These are phyloP conservation scores for Orthosia cruda DNA, from an alignment of 2,888 invertebrate genomes.

Conservation along the genomic window DNA sequence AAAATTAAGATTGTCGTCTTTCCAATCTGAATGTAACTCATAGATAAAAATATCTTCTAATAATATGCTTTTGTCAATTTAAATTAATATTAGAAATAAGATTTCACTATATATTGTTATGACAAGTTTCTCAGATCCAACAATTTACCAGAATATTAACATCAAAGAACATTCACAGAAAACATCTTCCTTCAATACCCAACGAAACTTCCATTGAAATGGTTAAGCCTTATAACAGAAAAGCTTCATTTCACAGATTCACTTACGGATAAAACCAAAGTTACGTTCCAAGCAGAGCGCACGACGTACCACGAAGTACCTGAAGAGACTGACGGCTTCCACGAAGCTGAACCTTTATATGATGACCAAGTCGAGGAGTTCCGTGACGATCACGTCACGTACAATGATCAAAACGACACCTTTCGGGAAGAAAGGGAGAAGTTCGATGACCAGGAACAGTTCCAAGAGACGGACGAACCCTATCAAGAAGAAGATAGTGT, in stretches of 20 bases:
- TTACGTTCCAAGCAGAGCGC: constrained; percentile 86
- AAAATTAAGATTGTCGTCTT: not conserved
- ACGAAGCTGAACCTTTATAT: constrained; percentile 79
- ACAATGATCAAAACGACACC: constrained; percentile 76
- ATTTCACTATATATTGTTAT: not conserved
- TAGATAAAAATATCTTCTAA: not conserved
- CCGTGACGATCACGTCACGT: constrained; percentile 76
- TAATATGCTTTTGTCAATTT: not conserved
- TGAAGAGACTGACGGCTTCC: constrained; percentile 80
- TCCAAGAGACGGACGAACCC: constrained; percentile 84
- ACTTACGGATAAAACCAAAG: constrained; percentile 85
- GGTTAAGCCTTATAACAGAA: constrained; percentile 20
- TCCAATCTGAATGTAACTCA: not conserved
- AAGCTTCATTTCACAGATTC: constrained; percentile 76
- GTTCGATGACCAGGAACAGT: constrained; percentile 84
- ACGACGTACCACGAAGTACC: constrained; percentile 88
- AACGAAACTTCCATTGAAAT: not conserved
- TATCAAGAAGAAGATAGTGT: constrained; percentile 86
- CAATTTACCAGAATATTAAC: not conserved
- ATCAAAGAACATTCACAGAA: not conserved
- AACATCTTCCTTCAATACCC: not conserved
- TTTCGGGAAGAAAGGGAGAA: constrained; percentile 83
- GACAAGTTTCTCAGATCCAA: not conserved
- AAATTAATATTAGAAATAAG: too few species aligned
- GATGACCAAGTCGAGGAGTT: constrained; percentile 84